These are phyloP conservation scores for Alsophila aescularia DNA, from an alignment of 2,888 invertebrate genomes.

Conservation along the genomic window DNA sequence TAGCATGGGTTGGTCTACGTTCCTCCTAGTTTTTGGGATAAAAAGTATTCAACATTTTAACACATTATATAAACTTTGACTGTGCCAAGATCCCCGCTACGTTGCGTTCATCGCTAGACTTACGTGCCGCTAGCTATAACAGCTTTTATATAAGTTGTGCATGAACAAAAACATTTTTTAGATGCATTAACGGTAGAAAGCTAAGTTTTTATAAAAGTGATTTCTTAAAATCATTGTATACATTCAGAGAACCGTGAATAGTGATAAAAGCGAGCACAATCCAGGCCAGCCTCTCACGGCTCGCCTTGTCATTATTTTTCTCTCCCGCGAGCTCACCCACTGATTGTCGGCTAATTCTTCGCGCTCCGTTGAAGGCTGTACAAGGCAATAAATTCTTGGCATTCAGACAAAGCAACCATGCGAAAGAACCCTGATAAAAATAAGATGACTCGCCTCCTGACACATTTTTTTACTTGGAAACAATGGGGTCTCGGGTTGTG, in stretches of 20 bases:
- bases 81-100: too few relatives aligned
- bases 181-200: neutral
- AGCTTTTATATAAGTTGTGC: too few relatives aligned
- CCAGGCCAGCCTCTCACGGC: slow-evolving; percentile 4
- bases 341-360: slow-evolving; percentile 71
- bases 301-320: slow-evolving; percentile 23
- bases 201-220: neutral
- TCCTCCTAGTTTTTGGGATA: too few relatives aligned
- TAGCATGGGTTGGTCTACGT: too few relatives aligned
- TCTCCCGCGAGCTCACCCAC: slow-evolving; percentile 15
- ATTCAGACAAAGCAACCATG: slow-evolving; percentile 74
- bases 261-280: slow-evolving; percentile 5
- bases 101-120: too few relatives aligned
- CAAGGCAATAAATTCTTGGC: slow-evolving; percentile 79
- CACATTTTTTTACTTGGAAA: slow-evolving; percentile 72
- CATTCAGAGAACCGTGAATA: neutral
- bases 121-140: too few relatives aligned
- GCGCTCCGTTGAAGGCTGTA: slow-evolving; percentile 72
- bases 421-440: slow-evolving; percentile 78
- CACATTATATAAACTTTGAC: too few relatives aligned
- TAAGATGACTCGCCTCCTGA: slow-evolving; percentile 70
- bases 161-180: too few relatives aligned
- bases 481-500: slow-evolving; percentile 48
- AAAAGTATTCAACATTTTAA: too few relatives aligned
- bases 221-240: neutral